These are phyloP conservation scores for Syngnathus scovelli DNA, from an alignment of 2,113 vertebrate species.

Conservation along the genomic window DNA sequence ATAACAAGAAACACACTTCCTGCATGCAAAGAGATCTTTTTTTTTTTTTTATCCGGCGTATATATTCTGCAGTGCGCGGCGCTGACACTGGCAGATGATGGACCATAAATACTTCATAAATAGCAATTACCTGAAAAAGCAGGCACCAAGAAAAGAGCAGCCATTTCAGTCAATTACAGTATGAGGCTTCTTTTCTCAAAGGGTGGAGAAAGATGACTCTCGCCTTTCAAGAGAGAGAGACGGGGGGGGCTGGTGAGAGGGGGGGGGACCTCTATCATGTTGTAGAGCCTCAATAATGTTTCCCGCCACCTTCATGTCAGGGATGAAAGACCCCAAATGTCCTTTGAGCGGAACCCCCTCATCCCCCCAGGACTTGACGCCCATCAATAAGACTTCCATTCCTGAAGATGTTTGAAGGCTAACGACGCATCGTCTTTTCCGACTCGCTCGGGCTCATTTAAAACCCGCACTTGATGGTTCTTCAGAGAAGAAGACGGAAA, in stretches of 20 bases:
- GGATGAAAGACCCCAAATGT: constrained; percentile 64
- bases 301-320: constrained; percentile 66
- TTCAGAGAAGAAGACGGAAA: constrained; percentile 23
- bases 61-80: not conserved
- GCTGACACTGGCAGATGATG: constrained; percentile 43
- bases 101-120: constrained; percentile 69
- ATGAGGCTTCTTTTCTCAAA: constrained; percentile 45
- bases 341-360: constrained; percentile 60
- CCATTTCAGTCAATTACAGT: constrained; percentile 54
- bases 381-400: constrained; percentile 67
- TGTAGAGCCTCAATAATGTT: constrained; percentile 61
- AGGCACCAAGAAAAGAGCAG: constrained; percentile 35
- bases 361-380: constrained; percentile 53
- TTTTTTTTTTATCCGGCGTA: not conserved
- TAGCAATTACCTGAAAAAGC: constrained; percentile 60
- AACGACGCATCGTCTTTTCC: constrained; percentile 49
- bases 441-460: constrained; percentile 7
- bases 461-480: constrained; percentile 35
- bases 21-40: not conserved
- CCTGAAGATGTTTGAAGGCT: constrained; percentile 59
- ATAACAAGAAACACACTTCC: constrained; percentile 19
- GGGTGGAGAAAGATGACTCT: constrained; percentile 39
- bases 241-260: constrained; percentile 21
- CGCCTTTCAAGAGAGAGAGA: constrained; percentile 44
- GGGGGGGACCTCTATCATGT: constrained; percentile 52